Percentiles rank a stretch among this genome's conserved stretches.
Evolutionary conservation across 2,888 invertebrate genomes (phyloP).

Genomic region (Hypena proboscidalis): DNA sequence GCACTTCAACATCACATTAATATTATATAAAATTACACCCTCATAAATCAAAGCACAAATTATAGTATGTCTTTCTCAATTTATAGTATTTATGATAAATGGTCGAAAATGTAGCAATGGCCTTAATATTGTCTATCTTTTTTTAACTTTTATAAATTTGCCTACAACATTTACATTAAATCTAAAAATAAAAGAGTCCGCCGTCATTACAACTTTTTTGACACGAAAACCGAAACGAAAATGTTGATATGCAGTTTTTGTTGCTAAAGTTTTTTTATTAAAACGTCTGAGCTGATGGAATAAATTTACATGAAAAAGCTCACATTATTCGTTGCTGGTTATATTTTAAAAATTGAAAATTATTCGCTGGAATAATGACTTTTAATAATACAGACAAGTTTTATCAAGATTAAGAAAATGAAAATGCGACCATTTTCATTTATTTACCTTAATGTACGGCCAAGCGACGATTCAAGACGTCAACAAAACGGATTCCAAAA

Average conservation of each 20-base stretch:
- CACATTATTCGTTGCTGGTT: conserved; percentile 25
- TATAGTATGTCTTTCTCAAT: too few species aligned
- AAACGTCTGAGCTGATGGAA: conserved; percentile 38
- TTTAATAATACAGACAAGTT: conserved; percentile 42
- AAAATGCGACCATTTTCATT: conserved; percentile 32
- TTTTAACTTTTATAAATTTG: neutral
- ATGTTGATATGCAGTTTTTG: conserved; percentile 36
- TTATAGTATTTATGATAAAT: too few species aligned
- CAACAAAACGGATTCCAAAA: conserved; percentile 35
- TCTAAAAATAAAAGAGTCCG: neutral
- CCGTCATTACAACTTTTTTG: conserved; percentile 5
- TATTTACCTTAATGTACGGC: conserved; percentile 30
- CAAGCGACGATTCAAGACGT: conserved; percentile 37
- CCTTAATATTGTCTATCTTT: too few species aligned
- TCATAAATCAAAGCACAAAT: too few species aligned
- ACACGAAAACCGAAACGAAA: conserved; percentile 6
- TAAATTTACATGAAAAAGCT: conserved; percentile 40
- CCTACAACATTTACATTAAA: neutral
- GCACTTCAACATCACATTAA: too few species aligned
- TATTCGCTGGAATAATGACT: conserved; percentile 30
- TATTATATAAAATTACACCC: too few species aligned
- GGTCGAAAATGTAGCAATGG: too few species aligned
- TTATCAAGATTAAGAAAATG: conserved; percentile 39
- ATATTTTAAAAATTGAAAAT: conserved; percentile 31
- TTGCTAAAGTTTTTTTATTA: conserved; percentile 29